Evolutionary conservation across 2,113 vertebrate genomes (phyloP), one percentile per base, ranked within the genome.

Genomic region (Misgurnus mizolepis): DNA sequence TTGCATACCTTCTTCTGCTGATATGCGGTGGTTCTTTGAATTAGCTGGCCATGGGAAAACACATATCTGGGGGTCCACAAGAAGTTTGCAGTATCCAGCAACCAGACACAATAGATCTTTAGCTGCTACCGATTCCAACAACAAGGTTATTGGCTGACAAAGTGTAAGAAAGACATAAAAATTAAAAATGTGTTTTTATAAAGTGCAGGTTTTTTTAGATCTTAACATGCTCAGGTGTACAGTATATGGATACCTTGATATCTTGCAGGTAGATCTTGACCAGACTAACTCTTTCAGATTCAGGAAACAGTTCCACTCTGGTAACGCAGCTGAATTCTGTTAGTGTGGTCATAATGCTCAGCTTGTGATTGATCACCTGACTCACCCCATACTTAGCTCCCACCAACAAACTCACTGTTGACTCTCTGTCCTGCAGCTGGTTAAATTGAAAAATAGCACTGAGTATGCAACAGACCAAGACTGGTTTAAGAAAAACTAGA

Each of bases 181-280:
- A 22, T 22, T 0, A 22, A 34, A 34, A 43, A 55, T 11, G 14
- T 43, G 7, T 17, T 17, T 55, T 7, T 56, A 39, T 9, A 67
- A 22, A 18, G 43, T 78, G 34, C 11, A 14, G 6, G 43, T 18
- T 74, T 17, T 22, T 49, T 61, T 61, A 41, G 18, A 12, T 47
- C 22, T 7, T 5, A n/a, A 8, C 8, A 58, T 14, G 4, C 7
- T 58, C 18, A 47, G 78, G 45, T 67, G 43, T 43, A 43, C 14
- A 45, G 41, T 53, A 10, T 81, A 40, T 64, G 55, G 34, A 3
- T 89, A 98, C 98, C 96, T 98, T 98, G 77, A 99, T 90, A 73
- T 99, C 96, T 88, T 98, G 95, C 75, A 99, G 90, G 90, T 98
- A 98, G 83, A 99, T 94, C 83, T 97, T 98, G 85, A 99, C 96